Base-by-base conservation (phyloP, 2,888 invertebrate genomes). In the Altica lythri region DNA sequence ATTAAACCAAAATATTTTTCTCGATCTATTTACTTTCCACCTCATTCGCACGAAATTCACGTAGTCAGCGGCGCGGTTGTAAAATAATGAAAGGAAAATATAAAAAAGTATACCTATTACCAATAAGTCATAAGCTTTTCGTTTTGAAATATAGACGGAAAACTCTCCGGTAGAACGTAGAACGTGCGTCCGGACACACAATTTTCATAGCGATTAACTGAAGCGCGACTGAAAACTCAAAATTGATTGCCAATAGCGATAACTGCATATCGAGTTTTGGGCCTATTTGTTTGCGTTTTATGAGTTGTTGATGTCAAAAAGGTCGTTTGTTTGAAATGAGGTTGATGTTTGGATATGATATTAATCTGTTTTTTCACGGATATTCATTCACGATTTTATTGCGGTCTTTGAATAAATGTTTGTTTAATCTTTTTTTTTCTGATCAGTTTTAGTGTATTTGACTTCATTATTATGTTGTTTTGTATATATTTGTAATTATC, bases 201-300 rank as follows among this genome's bases (percentile, higher is more conserved):
- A 34, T 50, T 63, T 61, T 57, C 61, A 55, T 51, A 48, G 55
- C 55, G 53, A 59, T 63, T 59, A 57, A 62, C 50, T 60, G 55
- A 59, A 60, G 58, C 61, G 59, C 55, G 47, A 59, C 58, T 30
- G 55, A 59, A 62, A 60, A 61, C 46, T 55, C 57, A 53, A 60
- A 64, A 64, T 64, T 64, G 64, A 64, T 64, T 63, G 64, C 60
- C 62, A 61, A 60, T 63, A 49, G 60, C 59, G 27, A 44, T 63
- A 62, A 64, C 59, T 64, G 59, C 49, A 53, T 57, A 61, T 62
- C 60, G 59, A 43, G 58, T 63, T 54, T 58, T 55, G 60, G 60
- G 34, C 32, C 51, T 45, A 17, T 53, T 42, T 49, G 45, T 40
- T 42, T 34, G 9, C 25, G 18, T 53, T 59, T 60, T 50, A 37